A percentile compares a stretch with the other conserved stretches of the same genome.
These are phyloP conservation scores for Tragulus kanchil DNA, from an alignment of 2,113 vertebrate species.

Conservation along the genomic window DNA sequence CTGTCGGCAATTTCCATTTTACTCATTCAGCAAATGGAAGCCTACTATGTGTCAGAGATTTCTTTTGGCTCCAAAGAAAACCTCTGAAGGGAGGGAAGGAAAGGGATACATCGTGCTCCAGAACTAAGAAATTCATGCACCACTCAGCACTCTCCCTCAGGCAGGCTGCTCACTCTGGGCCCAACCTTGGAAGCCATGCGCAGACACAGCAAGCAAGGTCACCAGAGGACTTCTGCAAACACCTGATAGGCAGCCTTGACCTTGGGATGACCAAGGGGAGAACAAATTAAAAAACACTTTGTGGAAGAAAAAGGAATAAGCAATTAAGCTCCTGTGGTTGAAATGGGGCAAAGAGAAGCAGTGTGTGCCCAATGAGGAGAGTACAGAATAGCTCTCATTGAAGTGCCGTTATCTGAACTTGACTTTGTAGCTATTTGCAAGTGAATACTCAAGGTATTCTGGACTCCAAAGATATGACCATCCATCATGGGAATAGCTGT, in stretches of 20 bases:
- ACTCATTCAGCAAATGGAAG: not conserved
- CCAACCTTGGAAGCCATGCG: not conserved
- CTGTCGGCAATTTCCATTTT: not conserved
- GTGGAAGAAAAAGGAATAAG: not conserved
- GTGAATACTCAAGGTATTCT: constrained; percentile 72
- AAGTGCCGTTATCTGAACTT: constrained; percentile 53
- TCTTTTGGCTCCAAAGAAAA: not conserved
- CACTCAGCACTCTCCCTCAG: not conserved
- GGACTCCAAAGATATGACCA: constrained; percentile 65
- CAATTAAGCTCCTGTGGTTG: not conserved
- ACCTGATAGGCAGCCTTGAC: constrained; percentile 28
- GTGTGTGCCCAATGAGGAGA: not conserved
- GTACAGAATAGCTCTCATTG: not conserved
- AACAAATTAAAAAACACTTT: not conserved
- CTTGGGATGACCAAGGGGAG: not conserved
- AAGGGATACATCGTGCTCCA: not conserved
- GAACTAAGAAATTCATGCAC: not conserved
- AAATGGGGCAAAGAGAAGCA: constrained; percentile 3
- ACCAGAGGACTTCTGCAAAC: not conserved
- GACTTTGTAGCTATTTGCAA: constrained; percentile 65
- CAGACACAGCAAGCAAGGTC: not conserved
- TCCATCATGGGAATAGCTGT: constrained; percentile 61
- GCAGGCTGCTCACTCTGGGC: not conserved
- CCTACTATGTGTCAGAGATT: constrained; percentile 34
- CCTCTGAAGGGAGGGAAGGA: not conserved